These are phyloP conservation scores for Globodera rostochiensis DNA, from an alignment of 1,140 invertebrate genomes.

Conservation along the genomic window DNA sequence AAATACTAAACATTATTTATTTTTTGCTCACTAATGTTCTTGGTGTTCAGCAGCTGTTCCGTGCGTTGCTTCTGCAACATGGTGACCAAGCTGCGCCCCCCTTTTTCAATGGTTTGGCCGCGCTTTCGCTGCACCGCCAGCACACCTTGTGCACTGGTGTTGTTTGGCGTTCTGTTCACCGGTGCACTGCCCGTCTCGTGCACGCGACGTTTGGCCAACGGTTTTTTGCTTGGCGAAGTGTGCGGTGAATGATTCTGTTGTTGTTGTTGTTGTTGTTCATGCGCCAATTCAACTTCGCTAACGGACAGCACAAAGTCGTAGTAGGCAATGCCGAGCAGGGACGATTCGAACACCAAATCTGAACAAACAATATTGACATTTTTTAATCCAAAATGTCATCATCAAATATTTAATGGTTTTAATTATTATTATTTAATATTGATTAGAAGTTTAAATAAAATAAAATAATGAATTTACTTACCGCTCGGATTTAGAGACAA, in stretches of 20 bases:
- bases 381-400: too few relatives aligned
- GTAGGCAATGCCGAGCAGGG: constrained; percentile 45
- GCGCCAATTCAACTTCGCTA: constrained; percentile 12
- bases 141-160: not conserved
- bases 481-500: constrained; percentile 15
- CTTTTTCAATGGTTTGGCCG: not conserved
- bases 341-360: constrained; percentile 33
- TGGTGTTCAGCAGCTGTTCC: not conserved
- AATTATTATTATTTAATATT: not conserved
- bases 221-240: not conserved
- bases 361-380: not conserved
- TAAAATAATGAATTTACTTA: not conserved
- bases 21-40: not conserved
- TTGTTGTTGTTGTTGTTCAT: too few relatives aligned
- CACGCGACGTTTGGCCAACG: not conserved
- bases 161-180: not conserved
- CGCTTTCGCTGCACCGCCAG: not conserved
- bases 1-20: not conserved
- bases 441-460: not conserved
- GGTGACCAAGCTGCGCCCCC: not conserved
- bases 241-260: too few relatives aligned
- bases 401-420: not conserved
- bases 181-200: constrained; percentile 3
- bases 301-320: constrained; percentile 57
- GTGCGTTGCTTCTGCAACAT: not conserved